Evolutionary conservation across 2,113 vertebrate species (phyloP).

Genomic region (Carassius auratus): DNA sequence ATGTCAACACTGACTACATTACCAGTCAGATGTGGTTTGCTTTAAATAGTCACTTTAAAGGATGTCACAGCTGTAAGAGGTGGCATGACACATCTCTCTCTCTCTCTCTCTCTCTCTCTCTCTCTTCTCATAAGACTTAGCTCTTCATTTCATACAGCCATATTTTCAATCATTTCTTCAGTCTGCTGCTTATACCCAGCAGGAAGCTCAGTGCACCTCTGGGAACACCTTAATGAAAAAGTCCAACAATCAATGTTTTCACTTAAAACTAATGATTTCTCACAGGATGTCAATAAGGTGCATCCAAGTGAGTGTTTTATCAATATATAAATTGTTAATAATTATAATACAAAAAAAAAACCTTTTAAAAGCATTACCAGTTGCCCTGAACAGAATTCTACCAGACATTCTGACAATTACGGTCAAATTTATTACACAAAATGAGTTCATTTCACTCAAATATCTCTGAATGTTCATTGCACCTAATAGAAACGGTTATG

Average conservation of each 20-base stretch:
- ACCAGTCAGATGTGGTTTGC: conserved; percentile 47
- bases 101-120: background rate
- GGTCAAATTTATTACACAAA: too few species aligned
- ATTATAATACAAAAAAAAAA: too few species aligned
- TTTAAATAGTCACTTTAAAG: conserved; percentile 43
- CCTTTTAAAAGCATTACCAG: background rate
- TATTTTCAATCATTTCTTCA: background rate
- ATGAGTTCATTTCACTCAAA: too few species aligned
- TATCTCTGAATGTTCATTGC: too few species aligned
- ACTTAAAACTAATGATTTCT: conserved; percentile 6
- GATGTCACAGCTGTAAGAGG: conserved; percentile 45
- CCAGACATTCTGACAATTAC: too few species aligned
- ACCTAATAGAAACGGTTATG: too few species aligned
- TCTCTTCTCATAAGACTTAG: conserved; percentile 25
- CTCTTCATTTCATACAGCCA: conserved; percentile 22
- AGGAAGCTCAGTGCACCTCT: background rate
- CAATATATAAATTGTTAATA: background rate
- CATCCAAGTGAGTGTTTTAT: background rate
- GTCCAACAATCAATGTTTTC: conserved; percentile 21
- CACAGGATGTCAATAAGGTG: background rate
- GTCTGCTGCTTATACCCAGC: conserved; percentile 10
- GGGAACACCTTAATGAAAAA: conserved; percentile 37
- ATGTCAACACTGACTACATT: conserved; percentile 48
- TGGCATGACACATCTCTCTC: conserved; percentile 1
- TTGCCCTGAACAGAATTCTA: background rate